These are phyloP conservation scores for Halcyon malimbica DNA, from an alignment of 2,113 vertebrate species.

Conservation along the genomic window DNA sequence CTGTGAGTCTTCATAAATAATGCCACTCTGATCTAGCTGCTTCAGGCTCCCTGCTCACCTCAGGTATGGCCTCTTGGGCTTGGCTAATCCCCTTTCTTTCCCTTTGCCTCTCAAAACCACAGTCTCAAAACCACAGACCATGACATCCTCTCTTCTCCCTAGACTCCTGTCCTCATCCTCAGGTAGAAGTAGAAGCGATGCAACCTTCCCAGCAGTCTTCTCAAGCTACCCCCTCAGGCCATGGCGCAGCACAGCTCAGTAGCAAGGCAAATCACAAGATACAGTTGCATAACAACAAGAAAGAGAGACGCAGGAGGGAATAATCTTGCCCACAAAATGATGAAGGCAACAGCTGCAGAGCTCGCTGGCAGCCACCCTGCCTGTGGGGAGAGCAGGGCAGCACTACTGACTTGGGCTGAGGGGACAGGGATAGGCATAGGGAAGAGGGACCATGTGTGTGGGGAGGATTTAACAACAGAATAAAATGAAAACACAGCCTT, in stretches of 20 bases:
- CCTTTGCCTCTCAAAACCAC: background rate
- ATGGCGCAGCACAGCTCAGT: background rate
- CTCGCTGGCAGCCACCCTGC: background rate
- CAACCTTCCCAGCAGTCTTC: background rate
- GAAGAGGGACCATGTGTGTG: background rate
- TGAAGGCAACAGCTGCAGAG: background rate
- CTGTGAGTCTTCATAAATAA: slow-evolving; percentile 13
- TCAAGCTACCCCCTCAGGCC: background rate
- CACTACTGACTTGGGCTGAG: background rate
- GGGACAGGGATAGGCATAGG: background rate
- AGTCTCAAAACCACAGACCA: background rate
- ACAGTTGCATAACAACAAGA: background rate
- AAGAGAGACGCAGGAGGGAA: background rate
- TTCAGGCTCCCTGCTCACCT: background rate
- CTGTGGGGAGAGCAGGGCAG: background rate
- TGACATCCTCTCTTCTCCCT: background rate
- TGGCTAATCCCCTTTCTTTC: background rate
- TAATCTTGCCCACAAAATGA: background rate
- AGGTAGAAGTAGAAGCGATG: background rate
- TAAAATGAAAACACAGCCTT: background rate
- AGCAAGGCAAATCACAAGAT: background rate
- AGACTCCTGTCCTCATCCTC: background rate
- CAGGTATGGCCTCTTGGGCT: background rate
- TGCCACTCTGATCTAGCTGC: background rate
- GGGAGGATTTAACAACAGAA: background rate